Percentiles rank a stretch among this genome's conserved stretches.
Conservation (phyloP, 2,113 vertebrate genomes). For the pig (Sus scrofa) region T2T-Sscrofa CM000812.6:140534501-140535000, state of each 20-base stretch:
- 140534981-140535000: too few species aligned
- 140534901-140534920: too few species aligned
- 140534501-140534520: neutral
- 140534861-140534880: neutral
- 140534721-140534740: neutral
- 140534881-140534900: too few species aligned
- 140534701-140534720: neutral
- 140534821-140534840: neutral
- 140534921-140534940: too few species aligned
- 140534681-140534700: neutral
- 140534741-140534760: neutral
- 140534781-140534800: neutral
- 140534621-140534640: neutral
- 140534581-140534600: neutral
- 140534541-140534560: neutral
- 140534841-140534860: neutral
- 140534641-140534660: neutral
- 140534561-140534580: neutral
- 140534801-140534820: neutral
- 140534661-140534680: neutral
- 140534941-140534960: too few species aligned
- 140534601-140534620: neutral
- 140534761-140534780: neutral
- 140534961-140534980: too few species aligned
- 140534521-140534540: neutral